Evolutionary conservation across 1,140 invertebrate species (phyloP).

Genomic region (Trichomalopsis sarcophagae): DNA sequence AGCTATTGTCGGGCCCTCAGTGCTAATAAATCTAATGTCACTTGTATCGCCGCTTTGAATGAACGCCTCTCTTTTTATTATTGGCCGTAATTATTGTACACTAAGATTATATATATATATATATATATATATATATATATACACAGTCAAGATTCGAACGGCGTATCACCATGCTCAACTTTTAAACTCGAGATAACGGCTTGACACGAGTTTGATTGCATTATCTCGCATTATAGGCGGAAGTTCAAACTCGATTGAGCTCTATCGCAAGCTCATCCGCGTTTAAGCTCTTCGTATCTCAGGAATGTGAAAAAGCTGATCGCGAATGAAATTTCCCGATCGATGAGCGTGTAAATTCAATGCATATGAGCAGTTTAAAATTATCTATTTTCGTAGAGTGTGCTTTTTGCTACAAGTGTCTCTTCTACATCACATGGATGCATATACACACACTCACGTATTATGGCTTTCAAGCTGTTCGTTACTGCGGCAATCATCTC

Average conservation of each 20-base stretch:
- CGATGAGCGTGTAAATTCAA: too few relatives aligned
- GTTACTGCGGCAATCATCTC: slow-evolving; percentile 16
- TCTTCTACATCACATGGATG: too few relatives aligned
- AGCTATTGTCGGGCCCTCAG: slow-evolving; percentile 33
- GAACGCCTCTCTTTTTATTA: not conserved
- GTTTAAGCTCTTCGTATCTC: not conserved
- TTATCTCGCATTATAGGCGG: not conserved
- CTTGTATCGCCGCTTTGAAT: not conserved
- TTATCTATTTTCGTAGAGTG: too few relatives aligned
- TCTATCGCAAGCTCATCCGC: not conserved
- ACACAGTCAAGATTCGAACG: too few relatives aligned
- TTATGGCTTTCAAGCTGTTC: slow-evolving; percentile 69
- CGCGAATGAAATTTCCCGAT: not conserved
- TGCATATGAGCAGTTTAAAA: too few relatives aligned
- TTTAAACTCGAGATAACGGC: not conserved
- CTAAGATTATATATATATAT: too few relatives aligned
- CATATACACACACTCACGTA: slow-evolving; percentile 65
- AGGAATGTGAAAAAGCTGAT: not conserved
- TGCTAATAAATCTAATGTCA: slow-evolving; percentile 15
- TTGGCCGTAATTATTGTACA: not conserved
- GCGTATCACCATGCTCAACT: not conserved
- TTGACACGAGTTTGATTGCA: not conserved
- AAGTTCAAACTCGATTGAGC: slow-evolving; percentile 18
- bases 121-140: too few relatives aligned
- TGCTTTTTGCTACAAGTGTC: too few relatives aligned